These are phyloP conservation scores for Phyllotis vaccarum DNA, from an alignment of 2,797 vertebrate species.

Conservation along the genomic window DNA sequence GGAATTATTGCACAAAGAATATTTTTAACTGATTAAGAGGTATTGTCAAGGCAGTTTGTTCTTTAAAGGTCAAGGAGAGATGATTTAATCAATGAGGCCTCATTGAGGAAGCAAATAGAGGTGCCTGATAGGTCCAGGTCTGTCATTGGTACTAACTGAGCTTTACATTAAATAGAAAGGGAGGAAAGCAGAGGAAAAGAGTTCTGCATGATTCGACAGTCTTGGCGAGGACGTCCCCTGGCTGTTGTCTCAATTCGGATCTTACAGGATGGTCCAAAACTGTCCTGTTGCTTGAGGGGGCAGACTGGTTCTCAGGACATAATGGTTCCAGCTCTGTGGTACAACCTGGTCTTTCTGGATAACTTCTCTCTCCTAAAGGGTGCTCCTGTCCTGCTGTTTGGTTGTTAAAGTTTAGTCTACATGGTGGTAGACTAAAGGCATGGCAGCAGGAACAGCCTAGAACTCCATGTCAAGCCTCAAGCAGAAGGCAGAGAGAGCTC, in stretches of 20 bases:
- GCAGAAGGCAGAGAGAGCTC: too few relatives aligned
- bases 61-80: background rate
- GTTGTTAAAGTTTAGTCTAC: background rate
- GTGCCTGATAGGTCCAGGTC: background rate
- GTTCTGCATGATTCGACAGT: background rate
- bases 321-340: background rate
- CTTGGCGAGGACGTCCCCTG: background rate
- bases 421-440: background rate
- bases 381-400: background rate
- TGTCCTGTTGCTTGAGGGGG: background rate
- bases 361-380: background rate
- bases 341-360: background rate
- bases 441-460: background rate
- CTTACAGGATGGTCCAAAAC: background rate
- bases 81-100: background rate
- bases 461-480: background rate
- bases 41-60: slow-evolving; percentile 2
- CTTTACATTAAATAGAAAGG: background rate
- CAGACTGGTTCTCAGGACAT: background rate
- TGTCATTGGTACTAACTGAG: background rate
- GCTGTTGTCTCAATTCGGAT: background rate
- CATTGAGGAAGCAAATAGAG: background rate
- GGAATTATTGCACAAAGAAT: slow-evolving; percentile 15
- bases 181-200: background rate
- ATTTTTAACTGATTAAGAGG: background rate